Evolutionary conservation across 2,113 vertebrate species (phyloP).

Genomic region (Triplophysa siluroides): DNA sequence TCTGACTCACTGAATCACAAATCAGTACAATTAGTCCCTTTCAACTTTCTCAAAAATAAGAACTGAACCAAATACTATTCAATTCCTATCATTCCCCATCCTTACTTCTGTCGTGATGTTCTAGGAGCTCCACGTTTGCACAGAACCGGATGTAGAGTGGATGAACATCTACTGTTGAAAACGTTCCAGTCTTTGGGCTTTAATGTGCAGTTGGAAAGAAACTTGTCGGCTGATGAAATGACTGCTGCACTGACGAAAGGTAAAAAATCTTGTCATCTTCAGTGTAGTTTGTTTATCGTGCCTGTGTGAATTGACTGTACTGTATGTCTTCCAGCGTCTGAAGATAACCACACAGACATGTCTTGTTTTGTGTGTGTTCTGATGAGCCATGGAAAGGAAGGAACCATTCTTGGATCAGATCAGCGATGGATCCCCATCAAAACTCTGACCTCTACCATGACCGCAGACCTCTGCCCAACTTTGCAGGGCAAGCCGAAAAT

Average conservation of each 20-base stretch:
- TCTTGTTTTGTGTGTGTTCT: slow-evolving; percentile 37
- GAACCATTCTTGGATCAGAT: slow-evolving; percentile 21
- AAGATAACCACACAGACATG: slow-evolving; percentile 18
- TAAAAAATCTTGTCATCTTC: neutral
- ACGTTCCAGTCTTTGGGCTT: slow-evolving; percentile 21
- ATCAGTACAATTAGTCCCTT: neutral
- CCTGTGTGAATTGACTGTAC: neutral
- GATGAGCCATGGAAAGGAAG: slow-evolving; percentile 30
- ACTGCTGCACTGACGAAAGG: neutral
- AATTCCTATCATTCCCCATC: neutral
- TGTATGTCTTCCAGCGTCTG: neutral
- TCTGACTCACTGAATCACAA: neutral
- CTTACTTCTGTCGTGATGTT: neutral
- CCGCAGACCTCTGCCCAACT: slow-evolving; percentile 27
- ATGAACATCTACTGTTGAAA: neutral
- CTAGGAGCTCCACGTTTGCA: neutral
- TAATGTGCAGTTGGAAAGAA: slow-evolving; percentile 6
- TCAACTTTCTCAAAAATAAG: neutral
- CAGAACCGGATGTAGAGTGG: neutral
- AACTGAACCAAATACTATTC: neutral
- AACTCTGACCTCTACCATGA: slow-evolving; percentile 19
- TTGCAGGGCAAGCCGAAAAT: slow-evolving; percentile 12
- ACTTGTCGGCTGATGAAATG: slow-evolving; percentile 21
- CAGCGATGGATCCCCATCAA: neutral
- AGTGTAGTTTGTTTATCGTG: neutral